Percentiles rank a stretch among this genome's conserved stretches.
Evolutionary conservation across 2,797 vertebrate species (phyloP).

Genomic region (Remorina albescens): DNA sequence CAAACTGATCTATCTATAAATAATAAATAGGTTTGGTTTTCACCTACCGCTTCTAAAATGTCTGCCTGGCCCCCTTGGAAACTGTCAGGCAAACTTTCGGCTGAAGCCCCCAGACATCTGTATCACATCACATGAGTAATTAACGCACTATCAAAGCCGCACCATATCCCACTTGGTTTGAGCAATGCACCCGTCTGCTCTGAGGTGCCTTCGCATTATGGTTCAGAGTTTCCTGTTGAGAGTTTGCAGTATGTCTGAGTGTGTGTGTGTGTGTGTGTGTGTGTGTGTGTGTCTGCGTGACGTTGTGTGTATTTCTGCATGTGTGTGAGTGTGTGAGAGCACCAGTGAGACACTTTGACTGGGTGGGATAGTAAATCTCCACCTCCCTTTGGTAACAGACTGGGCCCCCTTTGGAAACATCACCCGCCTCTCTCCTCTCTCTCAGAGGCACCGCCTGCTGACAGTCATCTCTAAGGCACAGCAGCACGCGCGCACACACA

Average conservation of each 20-base stretch:
- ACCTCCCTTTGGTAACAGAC: conserved; percentile 85
- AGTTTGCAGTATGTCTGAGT: conserved; percentile 75
- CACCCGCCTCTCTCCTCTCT: conserved; percentile 49
- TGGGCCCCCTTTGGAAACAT: conserved; percentile 78
- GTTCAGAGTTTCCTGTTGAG: conserved; percentile 86
- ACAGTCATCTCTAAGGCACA: conserved; percentile 73
- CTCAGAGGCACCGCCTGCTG: conserved; percentile 84
- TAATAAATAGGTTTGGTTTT: conserved; percentile 89
- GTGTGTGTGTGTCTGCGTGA: conserved; percentile 20
- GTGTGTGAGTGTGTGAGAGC: conserved; percentile 69
- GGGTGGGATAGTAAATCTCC: conserved; percentile 90
- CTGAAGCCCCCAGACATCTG: conserved; percentile 90
- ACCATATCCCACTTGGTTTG: conserved; percentile 87
- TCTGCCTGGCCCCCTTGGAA: conserved; percentile 87
- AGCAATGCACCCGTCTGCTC: conserved; percentile 84
- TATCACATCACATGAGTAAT: conserved; percentile 91
- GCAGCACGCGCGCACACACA: conserved; percentile 24
- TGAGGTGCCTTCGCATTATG: conserved; percentile 85
- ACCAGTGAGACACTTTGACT: conserved; percentile 85
- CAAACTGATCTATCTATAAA: conserved; percentile 87
- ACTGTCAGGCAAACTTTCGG: conserved; percentile 88
- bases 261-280: conserved; percentile 55
- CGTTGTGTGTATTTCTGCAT: conserved; percentile 40
- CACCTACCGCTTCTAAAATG: conserved; percentile 90
- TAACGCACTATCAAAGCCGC: conserved; percentile 89